These are phyloP conservation scores for Teleiodes luculella DNA, from an alignment of 2,888 invertebrate species.

Conservation along the genomic window DNA sequence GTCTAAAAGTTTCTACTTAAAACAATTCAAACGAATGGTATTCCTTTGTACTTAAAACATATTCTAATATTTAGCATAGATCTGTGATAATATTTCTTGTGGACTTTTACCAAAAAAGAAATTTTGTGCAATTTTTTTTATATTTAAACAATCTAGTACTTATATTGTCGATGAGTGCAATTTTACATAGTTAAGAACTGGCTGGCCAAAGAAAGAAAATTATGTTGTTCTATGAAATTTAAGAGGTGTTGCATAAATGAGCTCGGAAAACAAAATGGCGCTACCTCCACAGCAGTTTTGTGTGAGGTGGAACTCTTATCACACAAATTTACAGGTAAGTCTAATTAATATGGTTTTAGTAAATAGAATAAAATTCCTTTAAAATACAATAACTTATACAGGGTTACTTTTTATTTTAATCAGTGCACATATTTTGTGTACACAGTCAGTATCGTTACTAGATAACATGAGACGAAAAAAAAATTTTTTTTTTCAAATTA, in stretches of 20 bases:
- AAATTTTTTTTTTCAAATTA: too few species aligned
- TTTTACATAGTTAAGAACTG: constrained; percentile 29
- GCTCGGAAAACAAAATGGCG: constrained; percentile 57
- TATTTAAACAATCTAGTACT: constrained; percentile 47
- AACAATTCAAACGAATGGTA: constrained; percentile 35
- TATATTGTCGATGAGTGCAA: constrained; percentile 44
- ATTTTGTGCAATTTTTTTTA: constrained; percentile 38
- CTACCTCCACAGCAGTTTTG: constrained; percentile 83
- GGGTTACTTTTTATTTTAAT: too few species aligned
- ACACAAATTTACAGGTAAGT: constrained; percentile 85
- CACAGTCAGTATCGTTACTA: too few species aligned
- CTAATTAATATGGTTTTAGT: too few species aligned
- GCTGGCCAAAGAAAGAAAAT: constrained; percentile 50
- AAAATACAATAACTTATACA: too few species aligned
- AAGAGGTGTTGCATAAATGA: constrained; percentile 16
- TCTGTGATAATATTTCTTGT: constrained; percentile 50
- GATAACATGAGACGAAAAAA: too few species aligned
- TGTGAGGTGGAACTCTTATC: constrained; percentile 90
- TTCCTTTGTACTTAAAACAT: constrained; percentile 61
- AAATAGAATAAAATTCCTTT: too few species aligned
- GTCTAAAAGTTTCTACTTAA: constrained; percentile 72
- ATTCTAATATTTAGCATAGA: constrained; percentile 29
- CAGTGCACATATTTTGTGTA: too few species aligned
- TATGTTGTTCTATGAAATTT: background rate
- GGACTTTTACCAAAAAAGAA: constrained; percentile 22